Evolutionary conservation across 2,888 invertebrate species (phyloP), one percentile per base, ranked within the genome.

Genomic region (Prostheceraeus crozeri): DNA sequence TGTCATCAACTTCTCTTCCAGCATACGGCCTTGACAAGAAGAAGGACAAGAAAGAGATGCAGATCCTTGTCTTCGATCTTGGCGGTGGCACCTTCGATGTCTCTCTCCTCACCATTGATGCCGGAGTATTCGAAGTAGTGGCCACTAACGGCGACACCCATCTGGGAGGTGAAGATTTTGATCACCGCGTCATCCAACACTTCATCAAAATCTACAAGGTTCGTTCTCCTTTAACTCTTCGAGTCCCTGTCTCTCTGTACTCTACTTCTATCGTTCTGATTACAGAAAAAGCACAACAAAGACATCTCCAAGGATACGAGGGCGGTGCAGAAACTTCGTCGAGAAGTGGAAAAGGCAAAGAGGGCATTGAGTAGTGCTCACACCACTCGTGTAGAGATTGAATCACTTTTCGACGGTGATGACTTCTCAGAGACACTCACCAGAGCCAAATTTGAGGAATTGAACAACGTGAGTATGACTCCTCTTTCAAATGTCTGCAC

Each of bases 371-470:
- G 63, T 35, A 58, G 56, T 27, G 61, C 57, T 35, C 65, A 62
- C 33, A 51, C 63, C 10, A 59, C 65, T 2, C 35, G 55, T 36
- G 58, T 65, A 35, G 65, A 65, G 48, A 63, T 65, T 21, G 65
- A 65, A 54, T 64, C 64, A 8, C 59, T 65, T 25, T 57, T 59
- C 48, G 64, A 65, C 36, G 63, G 63, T 16, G 63, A 63, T 72
- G 96, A 98, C 76, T 98, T 99, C 84, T 88, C 90, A 6, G 96
- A 96, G 79, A 89, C 90, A 1, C 81, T 98, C 62, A 96, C 98
- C 70, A 84, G 98, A 74, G 96, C 96, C 71, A 96, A 94, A 79
- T 99, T 98, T 75, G 96, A 96, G 76, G 94, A 96, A 78, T 80
- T 96, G 75, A 96, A 96, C 82, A 88, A 91, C 88, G 57, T 57